phyloP scores from a whole-genome alignment of 2,888 invertebrate species.

The Gymnosoma rotundatum region DNA sequence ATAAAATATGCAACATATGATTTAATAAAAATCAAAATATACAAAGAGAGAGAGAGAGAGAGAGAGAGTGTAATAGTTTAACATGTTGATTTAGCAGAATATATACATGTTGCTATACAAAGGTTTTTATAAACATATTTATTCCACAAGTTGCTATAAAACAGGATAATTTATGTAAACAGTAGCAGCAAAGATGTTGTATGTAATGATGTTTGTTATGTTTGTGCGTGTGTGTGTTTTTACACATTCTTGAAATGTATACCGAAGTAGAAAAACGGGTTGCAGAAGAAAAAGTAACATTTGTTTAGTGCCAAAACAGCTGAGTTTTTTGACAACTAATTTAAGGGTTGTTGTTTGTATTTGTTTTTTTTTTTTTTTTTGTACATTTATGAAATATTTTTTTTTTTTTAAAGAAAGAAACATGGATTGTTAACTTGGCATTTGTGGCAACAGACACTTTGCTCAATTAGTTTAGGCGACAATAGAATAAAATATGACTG shows the following conservation, averaged over 20 bases:
- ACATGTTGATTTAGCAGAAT: neutral
- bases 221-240: neutral
- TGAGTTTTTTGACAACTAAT: constrained; percentile 38
- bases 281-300: constrained; percentile 31
- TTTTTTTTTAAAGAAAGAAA: neutral
- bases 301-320: constrained; percentile 46
- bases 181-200: neutral
- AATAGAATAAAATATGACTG: neutral
- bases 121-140: neutral
- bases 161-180: neutral
- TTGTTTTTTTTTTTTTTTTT: neutral
- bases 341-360: constrained; percentile 48
- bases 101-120: neutral
- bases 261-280: constrained; percentile 25
- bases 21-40: neutral
- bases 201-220: too few species aligned
- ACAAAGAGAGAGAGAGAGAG: neutral
- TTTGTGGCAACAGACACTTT: constrained; percentile 4
- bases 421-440: constrained; percentile 48
- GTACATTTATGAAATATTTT: neutral
- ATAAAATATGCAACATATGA: constrained; percentile 48
- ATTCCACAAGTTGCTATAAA: constrained; percentile 21
- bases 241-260: neutral
- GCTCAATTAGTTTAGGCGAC: neutral
- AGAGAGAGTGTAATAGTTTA: neutral